phyloP scores from a whole-genome alignment of 2,113 vertebrate genomes.

The Brachyistius frenatus region DNA sequence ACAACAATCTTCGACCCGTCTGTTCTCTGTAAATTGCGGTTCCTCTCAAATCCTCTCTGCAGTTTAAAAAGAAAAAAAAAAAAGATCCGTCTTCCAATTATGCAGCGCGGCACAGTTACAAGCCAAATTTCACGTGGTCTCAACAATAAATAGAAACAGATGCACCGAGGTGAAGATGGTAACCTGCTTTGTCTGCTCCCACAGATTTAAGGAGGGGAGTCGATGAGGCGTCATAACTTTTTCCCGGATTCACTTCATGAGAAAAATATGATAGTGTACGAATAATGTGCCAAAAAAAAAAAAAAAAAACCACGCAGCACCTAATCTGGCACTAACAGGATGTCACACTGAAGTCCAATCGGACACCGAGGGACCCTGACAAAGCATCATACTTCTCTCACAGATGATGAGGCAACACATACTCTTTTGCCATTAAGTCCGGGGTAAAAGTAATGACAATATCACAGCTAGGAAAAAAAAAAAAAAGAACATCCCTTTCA shows the following conservation, averaged over 20 bases:
- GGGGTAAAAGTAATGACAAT: slow-evolving; percentile 16
- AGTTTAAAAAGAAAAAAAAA: neutral
- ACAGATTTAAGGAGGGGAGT: slow-evolving; percentile 4
- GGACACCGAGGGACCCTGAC: neutral
- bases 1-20: slow-evolving; percentile 5
- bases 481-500: neutral
- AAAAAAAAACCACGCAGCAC: neutral
- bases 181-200: neutral
- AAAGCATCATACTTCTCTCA: slow-evolving; percentile 7
- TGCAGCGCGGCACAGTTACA: neutral
- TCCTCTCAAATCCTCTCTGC: slow-evolving; percentile 3
- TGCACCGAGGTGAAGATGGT: neutral
- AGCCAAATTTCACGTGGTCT: slow-evolving; percentile 18
- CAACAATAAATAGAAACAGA: slow-evolving; percentile 32
- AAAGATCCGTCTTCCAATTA: slow-evolving; percentile 23
- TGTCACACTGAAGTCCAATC: slow-evolving; percentile 2
- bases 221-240: neutral
- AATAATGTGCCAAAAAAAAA: slow-evolving; percentile 15
- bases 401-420: slow-evolving; percentile 31
- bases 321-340: slow-evolving; percentile 6
- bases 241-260: slow-evolving; percentile 27
- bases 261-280: neutral
- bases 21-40: slow-evolving; percentile 50
- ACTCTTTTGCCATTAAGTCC: slow-evolving; percentile 4
- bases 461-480: neutral